These are phyloP conservation scores for Xylocopa sonorina DNA, from an alignment of 1,140 invertebrate genomes.

Conservation along the genomic window DNA sequence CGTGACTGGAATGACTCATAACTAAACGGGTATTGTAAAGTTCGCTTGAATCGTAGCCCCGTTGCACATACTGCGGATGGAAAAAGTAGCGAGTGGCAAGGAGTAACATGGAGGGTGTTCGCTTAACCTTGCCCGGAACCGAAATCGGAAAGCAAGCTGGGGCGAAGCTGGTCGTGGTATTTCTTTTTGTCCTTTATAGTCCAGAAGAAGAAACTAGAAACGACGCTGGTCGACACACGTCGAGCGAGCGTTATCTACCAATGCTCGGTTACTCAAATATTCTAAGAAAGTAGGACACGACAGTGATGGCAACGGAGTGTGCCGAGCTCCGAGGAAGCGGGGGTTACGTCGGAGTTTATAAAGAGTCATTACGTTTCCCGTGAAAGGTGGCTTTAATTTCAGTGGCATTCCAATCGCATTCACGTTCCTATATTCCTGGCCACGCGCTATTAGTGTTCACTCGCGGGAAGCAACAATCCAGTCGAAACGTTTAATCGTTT, in stretches of 20 bases:
- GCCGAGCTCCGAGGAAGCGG: conserved; percentile 16
- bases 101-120: too few relatives aligned
- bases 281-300: conserved; percentile 55
- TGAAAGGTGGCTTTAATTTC: conserved; percentile 80
- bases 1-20: too few relatives aligned
- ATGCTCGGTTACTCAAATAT: conserved; percentile 46
- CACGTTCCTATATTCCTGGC: conserved; percentile 25
- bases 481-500: not conserved
- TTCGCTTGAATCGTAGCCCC: too few relatives aligned
- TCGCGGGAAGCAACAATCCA: conserved; percentile 9
- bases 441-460: conserved; percentile 19
- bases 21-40: too few relatives aligned
- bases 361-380: conserved; percentile 75
- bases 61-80: too few relatives aligned
- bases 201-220: not conserved
- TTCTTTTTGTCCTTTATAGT: too few relatives aligned
- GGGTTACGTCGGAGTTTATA: conserved; percentile 50
- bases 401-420: conserved; percentile 79
- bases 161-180: too few relatives aligned
- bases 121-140: too few relatives aligned
- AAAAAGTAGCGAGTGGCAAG: too few relatives aligned
- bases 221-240: not conserved
- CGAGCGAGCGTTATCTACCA: conserved; percentile 36
- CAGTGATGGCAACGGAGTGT: conserved; percentile 33
- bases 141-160: too few relatives aligned